Conservation (phyloP, 1,140 invertebrate genomes). For the Medauroidea extradentata region DNA sequence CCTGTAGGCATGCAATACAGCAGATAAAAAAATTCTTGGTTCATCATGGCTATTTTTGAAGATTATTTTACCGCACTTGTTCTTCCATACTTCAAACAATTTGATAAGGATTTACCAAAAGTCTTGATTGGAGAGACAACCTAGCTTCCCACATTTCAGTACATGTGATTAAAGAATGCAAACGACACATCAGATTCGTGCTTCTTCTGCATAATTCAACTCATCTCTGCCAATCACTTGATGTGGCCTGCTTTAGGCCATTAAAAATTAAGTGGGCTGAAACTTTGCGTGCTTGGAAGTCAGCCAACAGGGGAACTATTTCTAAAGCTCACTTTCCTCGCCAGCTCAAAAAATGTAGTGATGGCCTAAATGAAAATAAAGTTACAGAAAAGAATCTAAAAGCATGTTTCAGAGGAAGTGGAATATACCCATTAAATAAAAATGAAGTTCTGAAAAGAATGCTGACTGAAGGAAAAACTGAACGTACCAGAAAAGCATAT, state of each 20-base stretch:
- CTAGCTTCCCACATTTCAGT: slow-evolving; percentile 37
- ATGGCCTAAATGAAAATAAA: background rate
- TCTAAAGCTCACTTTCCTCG: slow-evolving; percentile 44
- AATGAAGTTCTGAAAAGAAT: background rate
- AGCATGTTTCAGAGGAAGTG: background rate
- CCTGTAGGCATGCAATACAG: too few species aligned
- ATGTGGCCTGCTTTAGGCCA: slow-evolving; percentile 39
- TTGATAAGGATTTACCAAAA: background rate
- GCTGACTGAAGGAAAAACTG: too few species aligned
- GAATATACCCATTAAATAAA: background rate
- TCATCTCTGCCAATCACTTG: slow-evolving; percentile 42
- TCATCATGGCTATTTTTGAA: too few species aligned
- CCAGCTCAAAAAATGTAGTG: too few species aligned
- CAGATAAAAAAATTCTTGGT: too few species aligned
- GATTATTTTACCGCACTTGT: too few species aligned
- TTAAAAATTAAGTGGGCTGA: slow-evolving; percentile 39
- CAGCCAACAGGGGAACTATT: slow-evolving; percentile 43
- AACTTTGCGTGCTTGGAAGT: slow-evolving; percentile 33
- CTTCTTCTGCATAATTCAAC: slow-evolving; percentile 42
- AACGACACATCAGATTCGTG: slow-evolving; percentile 38
- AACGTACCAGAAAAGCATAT: too few species aligned
- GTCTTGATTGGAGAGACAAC: slow-evolving; percentile 36
- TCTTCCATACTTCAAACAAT: background rate
- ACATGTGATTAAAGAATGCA: slow-evolving; percentile 31
- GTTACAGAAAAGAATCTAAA: background rate